Percentiles rank a stretch among this genome's conserved stretches.
Evolutionary conservation across 1,140 invertebrate genomes (phyloP).

Genomic region (Hyposmocoma kahamanoa): DNA sequence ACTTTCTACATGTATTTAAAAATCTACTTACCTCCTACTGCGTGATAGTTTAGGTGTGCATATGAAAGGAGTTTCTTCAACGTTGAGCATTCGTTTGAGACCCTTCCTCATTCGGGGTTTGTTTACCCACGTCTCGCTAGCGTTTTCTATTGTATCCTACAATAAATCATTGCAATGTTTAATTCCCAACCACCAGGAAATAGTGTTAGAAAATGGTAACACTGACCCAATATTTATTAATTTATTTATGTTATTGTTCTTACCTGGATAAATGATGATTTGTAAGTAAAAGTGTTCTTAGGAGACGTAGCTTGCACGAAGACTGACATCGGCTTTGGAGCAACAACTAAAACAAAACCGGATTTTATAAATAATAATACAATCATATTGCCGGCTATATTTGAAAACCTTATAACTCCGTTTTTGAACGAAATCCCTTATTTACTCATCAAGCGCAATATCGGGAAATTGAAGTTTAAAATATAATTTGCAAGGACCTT

Average conservation of each 20-base stretch:
- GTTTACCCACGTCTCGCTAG: constrained; percentile 66
- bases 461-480: no score
- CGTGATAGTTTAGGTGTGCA: constrained; percentile 59
- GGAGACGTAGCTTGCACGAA: constrained; percentile 52
- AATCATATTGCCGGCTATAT: not conserved
- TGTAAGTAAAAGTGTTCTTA: constrained; percentile 61
- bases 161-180: no score
- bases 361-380: not conserved
- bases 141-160: constrained; percentile 67
- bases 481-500: no score
- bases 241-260: no score
- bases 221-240: no score
- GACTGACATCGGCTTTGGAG: constrained; percentile 63
- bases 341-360: constrained; percentile 40
- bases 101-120: constrained; percentile 48
- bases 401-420: no score
- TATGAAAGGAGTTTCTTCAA: constrained; percentile 67
- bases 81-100: constrained; percentile 50
- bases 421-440: no score
- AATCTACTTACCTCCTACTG: constrained; percentile 44
- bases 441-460: no score
- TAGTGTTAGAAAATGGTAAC: no score
- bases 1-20: no score
- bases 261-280: constrained; percentile 68
- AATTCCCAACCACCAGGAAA: no score